A percentile compares a stretch with the other conserved stretches of the same genome.
phyloP scores from a whole-genome alignment of 2,888 invertebrate species.

The Reticulitermes lucifugus region DNA sequence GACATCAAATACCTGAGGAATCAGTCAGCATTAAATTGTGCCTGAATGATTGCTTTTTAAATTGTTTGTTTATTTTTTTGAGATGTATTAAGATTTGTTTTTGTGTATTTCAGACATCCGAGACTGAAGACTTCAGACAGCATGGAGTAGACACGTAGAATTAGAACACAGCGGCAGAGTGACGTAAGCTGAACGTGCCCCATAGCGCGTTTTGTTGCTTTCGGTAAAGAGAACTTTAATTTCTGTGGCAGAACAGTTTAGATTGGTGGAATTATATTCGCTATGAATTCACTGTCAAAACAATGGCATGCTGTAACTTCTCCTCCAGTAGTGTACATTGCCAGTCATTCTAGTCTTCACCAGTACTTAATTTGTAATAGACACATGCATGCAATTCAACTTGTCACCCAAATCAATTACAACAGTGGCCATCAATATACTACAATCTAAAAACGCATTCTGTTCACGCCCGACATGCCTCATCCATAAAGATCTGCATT shows the following conservation, averaged over 20 bases:
- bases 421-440: no score
- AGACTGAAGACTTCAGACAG: slow-evolving; percentile 18
- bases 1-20: no score
- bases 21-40: no score
- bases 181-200: background rate
- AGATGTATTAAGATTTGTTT: background rate
- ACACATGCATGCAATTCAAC: background rate
- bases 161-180: background rate
- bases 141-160: background rate
- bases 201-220: background rate
- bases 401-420: background rate
- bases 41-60: background rate
- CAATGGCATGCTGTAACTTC: background rate
- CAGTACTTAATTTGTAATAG: slow-evolving; percentile 17
- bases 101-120: slow-evolving; percentile 1
- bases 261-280: background rate
- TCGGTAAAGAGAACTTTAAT: no score
- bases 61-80: background rate
- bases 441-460: no score
- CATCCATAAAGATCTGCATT: background rate
- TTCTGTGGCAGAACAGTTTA: no score
- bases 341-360: slow-evolving; percentile 16
- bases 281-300: background rate
- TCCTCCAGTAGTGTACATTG: background rate
- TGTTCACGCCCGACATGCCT: no score